Base-by-base conservation (phyloP, 2,113 vertebrate genomes). In the Nasalis larvatus region DNA sequence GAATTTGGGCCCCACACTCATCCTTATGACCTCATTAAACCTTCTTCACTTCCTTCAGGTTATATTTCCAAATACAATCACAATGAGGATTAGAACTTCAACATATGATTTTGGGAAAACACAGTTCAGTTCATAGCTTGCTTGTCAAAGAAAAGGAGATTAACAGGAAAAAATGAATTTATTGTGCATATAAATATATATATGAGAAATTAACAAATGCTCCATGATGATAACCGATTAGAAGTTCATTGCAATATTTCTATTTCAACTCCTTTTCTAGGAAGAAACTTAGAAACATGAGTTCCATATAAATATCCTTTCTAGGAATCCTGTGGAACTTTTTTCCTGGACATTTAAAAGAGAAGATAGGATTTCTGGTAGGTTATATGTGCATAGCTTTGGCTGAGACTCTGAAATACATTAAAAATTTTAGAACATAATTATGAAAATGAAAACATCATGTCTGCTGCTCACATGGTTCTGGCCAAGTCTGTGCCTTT, bases 401-500 rank as follows among this genome's bases (percentile, higher is more conserved):
- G 77, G 58, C 81, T 37, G 14, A 56, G 20, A 60, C 30, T 88
- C 80, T 40, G 40, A 21, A 52, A 18, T 17, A 6, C 0, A 58
- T 45, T 35, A n/a, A 58, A 40, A 0, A 0, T 40, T 47, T 40
- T 8, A 60, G 23, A 58, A 17, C 4, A 5, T 13, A 21, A 20
- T 2, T 37, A 7, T 18, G 18, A 78, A 74, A 25, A 37, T 0
- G 8, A 77, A 54, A 69, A n/a, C 4, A 12, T 3, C 1, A 0
- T 32, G 4, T 78, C 35, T 54, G 16, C 20, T 3, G 7, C 37
- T 16, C 3, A 21, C 4, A 4, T 11, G 4, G 9, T 52, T 81
- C 30, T 4, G 0, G 45, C 47, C 9, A 0, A 12, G 3, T 7
- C 23, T 9, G 2, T 16, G 18, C 2, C 0, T 10, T 54, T 21